Conservation (phyloP, 2,113 vertebrate species). For the Dipodomys stephensi region DNA sequence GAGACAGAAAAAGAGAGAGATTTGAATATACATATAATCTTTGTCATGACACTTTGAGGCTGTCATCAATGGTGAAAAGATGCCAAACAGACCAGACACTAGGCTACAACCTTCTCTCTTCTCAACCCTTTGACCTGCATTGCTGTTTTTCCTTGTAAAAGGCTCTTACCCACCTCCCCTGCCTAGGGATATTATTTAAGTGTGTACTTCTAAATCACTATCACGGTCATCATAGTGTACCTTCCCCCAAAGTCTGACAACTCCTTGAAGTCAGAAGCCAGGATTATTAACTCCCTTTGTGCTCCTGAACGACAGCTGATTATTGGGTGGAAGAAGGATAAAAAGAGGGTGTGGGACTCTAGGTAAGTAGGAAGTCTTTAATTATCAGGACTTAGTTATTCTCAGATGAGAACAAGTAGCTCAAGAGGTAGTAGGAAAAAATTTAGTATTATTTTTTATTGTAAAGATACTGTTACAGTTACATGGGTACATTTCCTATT, state of each 20-base stretch:
- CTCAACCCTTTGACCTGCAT: neutral
- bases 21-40: too few species aligned
- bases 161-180: neutral
- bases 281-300: neutral
- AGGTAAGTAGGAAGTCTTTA: neutral
- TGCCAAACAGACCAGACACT: neutral
- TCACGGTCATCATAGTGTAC: neutral
- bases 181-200: neutral
- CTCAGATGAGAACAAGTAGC: neutral
- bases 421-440: neutral
- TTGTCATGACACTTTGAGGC: neutral
- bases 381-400: neutral
- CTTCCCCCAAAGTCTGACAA: neutral
- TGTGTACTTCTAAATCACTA: neutral
- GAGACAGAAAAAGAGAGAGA: neutral
- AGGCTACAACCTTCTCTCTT: neutral
- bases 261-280: neutral
- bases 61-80: too few species aligned
- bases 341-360: neutral
- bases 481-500: too few species aligned
- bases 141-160: neutral
- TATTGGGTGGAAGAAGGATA: neutral
- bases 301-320: neutral
- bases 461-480: too few species aligned
- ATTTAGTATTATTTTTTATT: too few species aligned